These are phyloP conservation scores for Thecophora atra DNA, from an alignment of 2,888 invertebrate genomes.

Conservation along the genomic window DNA sequence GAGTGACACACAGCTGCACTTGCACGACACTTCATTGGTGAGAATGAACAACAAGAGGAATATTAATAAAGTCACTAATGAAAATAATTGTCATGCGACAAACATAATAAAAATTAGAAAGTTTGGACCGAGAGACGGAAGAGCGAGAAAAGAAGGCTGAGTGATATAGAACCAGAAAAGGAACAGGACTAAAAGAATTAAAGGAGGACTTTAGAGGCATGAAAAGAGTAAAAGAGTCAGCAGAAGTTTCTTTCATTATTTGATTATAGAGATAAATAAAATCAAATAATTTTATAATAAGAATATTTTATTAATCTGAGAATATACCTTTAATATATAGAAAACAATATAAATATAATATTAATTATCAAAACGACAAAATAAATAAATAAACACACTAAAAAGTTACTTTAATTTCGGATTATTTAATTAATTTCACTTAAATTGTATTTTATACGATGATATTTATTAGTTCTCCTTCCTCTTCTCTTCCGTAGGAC, in stretches of 20 bases:
- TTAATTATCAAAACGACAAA: no score
- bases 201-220: neutral
- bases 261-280: no score
- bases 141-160: neutral
- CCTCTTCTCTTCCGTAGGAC: constrained; percentile 68
- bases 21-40: constrained; percentile 43
- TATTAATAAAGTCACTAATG: neutral
- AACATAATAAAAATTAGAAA: neutral
- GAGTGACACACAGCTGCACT: constrained; percentile 3
- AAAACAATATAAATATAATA: no score
- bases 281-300: no score
- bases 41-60: constrained; percentile 33
- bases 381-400: no score
- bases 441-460: neutral
- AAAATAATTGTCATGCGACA: neutral
- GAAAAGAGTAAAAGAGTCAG: no score
- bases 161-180: no score
- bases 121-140: neutral
- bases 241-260: no score
- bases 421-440: no score
- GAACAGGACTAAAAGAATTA: neutral
- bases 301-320: no score
- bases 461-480: neutral
- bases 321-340: no score
- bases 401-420: no score